Conservation (phyloP, 53 echinoderm and acorn worm species). For the Crossaster papposus region DNA sequence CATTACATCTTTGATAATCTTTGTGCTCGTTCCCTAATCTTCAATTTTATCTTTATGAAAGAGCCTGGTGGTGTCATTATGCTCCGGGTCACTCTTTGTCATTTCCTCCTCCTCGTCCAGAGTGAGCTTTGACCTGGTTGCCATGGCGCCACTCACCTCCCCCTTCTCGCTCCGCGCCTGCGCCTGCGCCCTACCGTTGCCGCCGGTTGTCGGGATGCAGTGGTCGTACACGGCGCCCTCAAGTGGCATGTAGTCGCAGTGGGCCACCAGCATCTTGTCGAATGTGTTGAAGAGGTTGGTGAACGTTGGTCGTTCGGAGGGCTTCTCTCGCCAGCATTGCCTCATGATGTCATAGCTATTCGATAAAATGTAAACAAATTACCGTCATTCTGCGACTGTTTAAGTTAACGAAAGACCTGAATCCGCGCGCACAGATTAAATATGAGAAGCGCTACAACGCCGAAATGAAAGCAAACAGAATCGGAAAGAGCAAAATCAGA, state of each 20-base stretch:
- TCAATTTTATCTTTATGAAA: slow-evolving; percentile 8
- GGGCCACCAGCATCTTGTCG: slow-evolving; percentile 78
- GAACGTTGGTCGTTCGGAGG: slow-evolving; percentile 77
- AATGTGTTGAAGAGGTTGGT: slow-evolving; percentile 78
- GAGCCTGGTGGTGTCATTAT: slow-evolving; percentile 23
- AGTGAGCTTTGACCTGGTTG: background rate
- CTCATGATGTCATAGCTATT: slow-evolving; percentile 82
- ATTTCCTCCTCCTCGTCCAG: slow-evolving; percentile 20
- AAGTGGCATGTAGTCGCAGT: slow-evolving; percentile 53
- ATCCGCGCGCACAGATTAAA: too few relatives aligned
- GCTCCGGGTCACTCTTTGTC: slow-evolving; percentile 17
- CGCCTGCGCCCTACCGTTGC: background rate
- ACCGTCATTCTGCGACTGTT: background rate
- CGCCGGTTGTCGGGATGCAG: slow-evolving; percentile 27
- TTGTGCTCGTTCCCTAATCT: background rate
- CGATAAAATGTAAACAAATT: background rate
- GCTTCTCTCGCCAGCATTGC: slow-evolving; percentile 83
- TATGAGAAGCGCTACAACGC: too few relatives aligned
- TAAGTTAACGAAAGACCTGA: background rate
- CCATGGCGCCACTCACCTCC: background rate
- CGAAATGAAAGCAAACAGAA: too few relatives aligned
- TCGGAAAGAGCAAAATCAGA: too few relatives aligned
- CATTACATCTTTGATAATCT: background rate
- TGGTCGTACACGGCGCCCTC: slow-evolving; percentile 54
- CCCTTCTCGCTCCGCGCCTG: slow-evolving; percentile 13